Evolutionary conservation across 1,140 invertebrate genomes (phyloP).

Genomic region (Conus ventricosus): DNA sequence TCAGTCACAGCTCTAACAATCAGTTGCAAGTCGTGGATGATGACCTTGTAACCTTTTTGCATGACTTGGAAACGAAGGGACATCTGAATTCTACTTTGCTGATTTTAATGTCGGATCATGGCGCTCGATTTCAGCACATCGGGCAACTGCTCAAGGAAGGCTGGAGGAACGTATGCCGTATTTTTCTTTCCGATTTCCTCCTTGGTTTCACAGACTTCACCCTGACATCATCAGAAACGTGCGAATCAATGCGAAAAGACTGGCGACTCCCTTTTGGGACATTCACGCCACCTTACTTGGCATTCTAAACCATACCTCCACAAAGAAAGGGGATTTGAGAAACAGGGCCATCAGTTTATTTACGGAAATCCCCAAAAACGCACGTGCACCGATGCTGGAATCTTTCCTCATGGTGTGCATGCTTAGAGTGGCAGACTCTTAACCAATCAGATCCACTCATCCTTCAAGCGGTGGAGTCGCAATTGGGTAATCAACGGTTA

Average conservation of each 20-base stretch:
- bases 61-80: constrained; percentile 82
- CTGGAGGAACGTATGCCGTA: constrained; percentile 93
- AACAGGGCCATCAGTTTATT: constrained; percentile 83
- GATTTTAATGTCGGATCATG: constrained; percentile 93
- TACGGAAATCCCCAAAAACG: constrained; percentile 78
- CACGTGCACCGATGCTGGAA: constrained; percentile 88
- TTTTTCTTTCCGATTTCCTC: constrained; percentile 85
- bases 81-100: constrained; percentile 79
- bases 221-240: constrained; percentile 82
- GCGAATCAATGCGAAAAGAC: constrained; percentile 78
- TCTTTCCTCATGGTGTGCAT: constrained; percentile 97
- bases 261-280: constrained; percentile 76
- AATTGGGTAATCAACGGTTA: constrained; percentile 18
- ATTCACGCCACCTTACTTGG: constrained; percentile 73
- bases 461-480: neutral
- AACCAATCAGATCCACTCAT: neutral
- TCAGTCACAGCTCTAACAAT: constrained; percentile 86
- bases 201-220: constrained; percentile 81
- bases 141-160: constrained; percentile 87
- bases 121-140: constrained; percentile 88
- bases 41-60: constrained; percentile 80
- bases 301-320: constrained; percentile 78
- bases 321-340: constrained; percentile 77
- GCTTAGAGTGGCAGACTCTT: constrained; percentile 83
- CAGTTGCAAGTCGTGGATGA: constrained; percentile 82